Conservation (phyloP, 2,113 vertebrate species). For the Psittacara wagleri region DNA sequence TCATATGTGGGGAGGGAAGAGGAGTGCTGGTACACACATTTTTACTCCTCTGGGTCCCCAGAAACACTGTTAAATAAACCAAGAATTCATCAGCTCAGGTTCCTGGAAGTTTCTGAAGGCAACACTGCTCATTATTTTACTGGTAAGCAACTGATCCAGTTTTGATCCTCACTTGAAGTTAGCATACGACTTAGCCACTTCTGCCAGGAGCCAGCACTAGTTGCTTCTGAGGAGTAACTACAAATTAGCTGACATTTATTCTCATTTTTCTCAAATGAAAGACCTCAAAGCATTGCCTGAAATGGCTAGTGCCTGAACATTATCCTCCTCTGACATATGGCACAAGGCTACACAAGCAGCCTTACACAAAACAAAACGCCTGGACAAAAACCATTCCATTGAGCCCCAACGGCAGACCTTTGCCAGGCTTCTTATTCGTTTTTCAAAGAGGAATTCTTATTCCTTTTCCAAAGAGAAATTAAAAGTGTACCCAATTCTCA, state of each 20-base stretch:
- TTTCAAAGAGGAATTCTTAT: not conserved
- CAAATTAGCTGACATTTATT: not conserved
- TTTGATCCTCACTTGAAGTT: not conserved
- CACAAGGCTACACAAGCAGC: not conserved
- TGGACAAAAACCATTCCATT: not conserved
- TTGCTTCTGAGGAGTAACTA: not conserved
- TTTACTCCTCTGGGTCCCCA: not conserved
- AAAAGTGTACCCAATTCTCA: not conserved
- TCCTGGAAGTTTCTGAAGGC: not conserved
- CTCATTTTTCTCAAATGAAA: not conserved
- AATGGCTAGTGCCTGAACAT: not conserved
- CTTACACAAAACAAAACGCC: not conserved
- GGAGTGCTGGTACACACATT: not conserved
- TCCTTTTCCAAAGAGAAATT: not conserved
- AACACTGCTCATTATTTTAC: not conserved
- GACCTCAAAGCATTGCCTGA: not conserved
- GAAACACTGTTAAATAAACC: not conserved
- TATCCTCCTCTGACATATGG: fast-evolving
- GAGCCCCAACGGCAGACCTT: not conserved
- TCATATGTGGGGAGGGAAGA: not conserved
- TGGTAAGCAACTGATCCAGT: not conserved
- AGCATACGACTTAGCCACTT: not conserved
- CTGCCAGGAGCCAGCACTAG: not conserved
- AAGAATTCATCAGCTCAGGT: not conserved
- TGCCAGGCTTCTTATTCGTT: not conserved